These are phyloP conservation scores for Cyanoramphus novaezelandiae DNA, from an alignment of 2,113 vertebrate species.

Conservation along the genomic window DNA sequence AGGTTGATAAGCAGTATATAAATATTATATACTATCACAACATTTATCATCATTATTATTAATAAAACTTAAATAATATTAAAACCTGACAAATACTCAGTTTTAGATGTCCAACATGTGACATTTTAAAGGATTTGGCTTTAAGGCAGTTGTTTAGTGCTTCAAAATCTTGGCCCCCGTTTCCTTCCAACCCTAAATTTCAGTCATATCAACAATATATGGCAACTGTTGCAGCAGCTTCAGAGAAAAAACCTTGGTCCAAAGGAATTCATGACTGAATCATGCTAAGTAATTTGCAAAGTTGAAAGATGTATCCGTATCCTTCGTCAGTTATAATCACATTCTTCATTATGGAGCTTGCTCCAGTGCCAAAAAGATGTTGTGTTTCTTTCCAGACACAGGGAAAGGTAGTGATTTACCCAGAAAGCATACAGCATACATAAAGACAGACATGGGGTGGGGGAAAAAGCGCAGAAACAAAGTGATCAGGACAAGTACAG, in stretches of 20 bases:
- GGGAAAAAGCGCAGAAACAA: neutral
- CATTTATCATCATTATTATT: neutral
- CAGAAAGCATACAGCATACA: neutral
- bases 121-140: neutral
- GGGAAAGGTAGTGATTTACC: neutral
- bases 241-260: neutral
- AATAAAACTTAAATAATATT: neutral
- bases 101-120: neutral
- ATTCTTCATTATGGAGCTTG: neutral
- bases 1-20: neutral
- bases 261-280: slow-evolving; percentile 5
- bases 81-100: neutral
- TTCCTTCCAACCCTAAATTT: slow-evolving; percentile 18
- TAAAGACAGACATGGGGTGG: slow-evolving; percentile 2
- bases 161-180: slow-evolving; percentile 5
- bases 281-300: neutral
- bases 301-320: slow-evolving; percentile 41
- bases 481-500: slow-evolving; percentile 9
- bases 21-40: neutral
- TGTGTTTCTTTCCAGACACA: slow-evolving; percentile 4
- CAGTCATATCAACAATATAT: neutral
- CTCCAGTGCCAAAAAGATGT: slow-evolving; percentile 12
- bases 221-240: slow-evolving; percentile 16
- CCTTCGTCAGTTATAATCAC: slow-evolving; percentile 46
- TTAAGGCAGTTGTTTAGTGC: neutral